Base-by-base conservation (phyloP, 2,113 vertebrate genomes). In the Meleagris gallopavo region DNA sequence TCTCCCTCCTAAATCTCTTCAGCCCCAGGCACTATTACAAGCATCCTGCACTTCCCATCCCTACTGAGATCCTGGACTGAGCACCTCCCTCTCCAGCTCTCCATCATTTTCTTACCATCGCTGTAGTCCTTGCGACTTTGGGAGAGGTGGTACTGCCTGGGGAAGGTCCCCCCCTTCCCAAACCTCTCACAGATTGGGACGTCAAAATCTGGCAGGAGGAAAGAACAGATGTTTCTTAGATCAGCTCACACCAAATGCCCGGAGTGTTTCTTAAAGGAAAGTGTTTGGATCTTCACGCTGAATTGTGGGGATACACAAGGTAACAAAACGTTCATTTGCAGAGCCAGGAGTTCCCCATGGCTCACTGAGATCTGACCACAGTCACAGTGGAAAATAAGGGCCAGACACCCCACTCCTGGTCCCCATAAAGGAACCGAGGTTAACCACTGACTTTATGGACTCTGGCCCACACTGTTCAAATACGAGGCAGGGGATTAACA, bases 101-200 rank as follows among this genome's bases (percentile, higher is more conserved):
- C 21, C 27, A 14, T 3, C 27, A 0, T 11, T 40, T 70, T 70
- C 98, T 98, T 97, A 99, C 99, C 98, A 0, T 99, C 98, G 8
- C 97, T 98, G 78, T 99, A 99, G 96, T 99, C 98, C 96, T 99
- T 99, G 94, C 98, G 98, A 58, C 98, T 98, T 61, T 98, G 98
- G 87, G 98, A 98, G 93, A 99, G 95, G 77, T 98, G 98, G 92
- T 98, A 98, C 95, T 99, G 98, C 41, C 98, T 97, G 0, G 99
- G 99, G 88, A 99, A 99, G 57, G 98, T 99, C 60, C 99, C 99
- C 20, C 98, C 99, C 97, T 99, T 99, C 77, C 98, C 98, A 57
- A 98, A 98, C 72, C 98, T 96, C 77, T 98, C 98, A 1, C 96
- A 97, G 84, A 97, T 95, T 0, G 97, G 96, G 67, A 97, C 87